Percentiles rank a stretch among this genome's conserved stretches.
phyloP scores from a whole-genome alignment of 2,888 invertebrate species.

The Euzophera pinguis region DNA sequence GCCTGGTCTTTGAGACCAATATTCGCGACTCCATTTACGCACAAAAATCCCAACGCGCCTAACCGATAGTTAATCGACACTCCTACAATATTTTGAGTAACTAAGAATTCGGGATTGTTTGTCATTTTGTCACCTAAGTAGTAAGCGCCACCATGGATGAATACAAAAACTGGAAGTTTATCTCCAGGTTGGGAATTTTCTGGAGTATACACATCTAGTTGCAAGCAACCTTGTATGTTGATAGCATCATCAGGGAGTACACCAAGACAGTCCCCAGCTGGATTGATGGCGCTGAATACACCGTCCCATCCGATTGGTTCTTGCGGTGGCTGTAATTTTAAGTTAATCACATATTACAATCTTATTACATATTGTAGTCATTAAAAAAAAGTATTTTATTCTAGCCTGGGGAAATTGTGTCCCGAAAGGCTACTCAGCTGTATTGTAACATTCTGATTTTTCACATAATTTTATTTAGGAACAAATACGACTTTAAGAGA shows the following conservation, averaged over 20 bases:
- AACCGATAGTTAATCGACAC: slow-evolving; percentile 63
- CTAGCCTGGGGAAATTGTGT: no score
- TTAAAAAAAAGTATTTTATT: no score
- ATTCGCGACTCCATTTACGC: slow-evolving; percentile 57
- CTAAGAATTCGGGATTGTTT: slow-evolving; percentile 64
- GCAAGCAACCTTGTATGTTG: slow-evolving; percentile 52
- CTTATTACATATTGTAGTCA: no score
- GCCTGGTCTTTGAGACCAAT: slow-evolving; percentile 66
- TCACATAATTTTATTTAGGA: no score
- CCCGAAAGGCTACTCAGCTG: no score
- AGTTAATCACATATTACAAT: no score
- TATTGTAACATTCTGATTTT: no score
- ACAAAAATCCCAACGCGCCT: slow-evolving; percentile 63
- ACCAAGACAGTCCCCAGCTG: background rate
- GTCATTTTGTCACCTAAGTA: slow-evolving; percentile 60
- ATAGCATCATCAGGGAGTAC: background rate
- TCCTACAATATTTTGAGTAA: slow-evolving; percentile 52
- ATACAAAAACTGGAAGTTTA: slow-evolving; percentile 58
- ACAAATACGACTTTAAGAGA: no score
- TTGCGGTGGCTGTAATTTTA: slow-evolving; percentile 2
- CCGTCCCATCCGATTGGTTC: slow-evolving; percentile 3
- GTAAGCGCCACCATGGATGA: slow-evolving; percentile 66
- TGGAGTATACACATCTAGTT: slow-evolving; percentile 59
- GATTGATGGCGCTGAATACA: slow-evolving; percentile 24
- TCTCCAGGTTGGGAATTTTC: slow-evolving; percentile 25